These are phyloP conservation scores for Tyto alba DNA, from an alignment of 2,113 vertebrate genomes.

Conservation along the genomic window DNA sequence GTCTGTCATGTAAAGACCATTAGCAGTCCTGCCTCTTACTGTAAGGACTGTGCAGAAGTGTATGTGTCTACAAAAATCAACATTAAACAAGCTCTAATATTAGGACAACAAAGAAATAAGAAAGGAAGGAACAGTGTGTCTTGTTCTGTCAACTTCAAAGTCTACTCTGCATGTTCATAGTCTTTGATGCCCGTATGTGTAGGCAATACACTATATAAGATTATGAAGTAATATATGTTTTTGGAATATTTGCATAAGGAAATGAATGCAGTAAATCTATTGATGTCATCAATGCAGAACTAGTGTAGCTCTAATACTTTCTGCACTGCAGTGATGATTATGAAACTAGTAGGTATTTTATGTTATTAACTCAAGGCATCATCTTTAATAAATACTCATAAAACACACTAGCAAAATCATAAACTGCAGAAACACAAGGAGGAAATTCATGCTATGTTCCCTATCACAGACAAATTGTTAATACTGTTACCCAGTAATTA, in stretches of 20 bases:
- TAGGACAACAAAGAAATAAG: not conserved
- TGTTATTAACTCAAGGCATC: conserved; percentile 65
- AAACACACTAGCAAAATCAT: conserved; percentile 36
- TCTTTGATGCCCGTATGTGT: not conserved
- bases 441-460: conserved; percentile 21
- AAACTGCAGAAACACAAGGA: conserved; percentile 1
- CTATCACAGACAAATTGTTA: conserved; percentile 8
- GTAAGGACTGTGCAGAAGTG: not conserved
- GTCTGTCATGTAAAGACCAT: not conserved
- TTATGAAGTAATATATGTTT: conserved; percentile 19
- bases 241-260: conserved; percentile 52
- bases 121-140: not conserved
- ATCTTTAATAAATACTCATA: conserved; percentile 58
- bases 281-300: conserved; percentile 53
- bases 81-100: not conserved
- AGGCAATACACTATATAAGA: not conserved
- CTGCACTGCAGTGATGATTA: conserved; percentile 74
- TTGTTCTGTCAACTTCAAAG: not conserved
- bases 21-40: not conserved
- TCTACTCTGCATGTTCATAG: not conserved
- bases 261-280: conserved; percentile 62
- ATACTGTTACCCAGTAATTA: conserved; percentile 23
- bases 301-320: conserved; percentile 64
- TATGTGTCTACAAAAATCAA: not conserved
- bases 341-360: conserved; percentile 73